These are phyloP conservation scores for Drosophila arizonae DNA, from an alignment of 1,140 invertebrate species.

Conservation along the genomic window DNA sequence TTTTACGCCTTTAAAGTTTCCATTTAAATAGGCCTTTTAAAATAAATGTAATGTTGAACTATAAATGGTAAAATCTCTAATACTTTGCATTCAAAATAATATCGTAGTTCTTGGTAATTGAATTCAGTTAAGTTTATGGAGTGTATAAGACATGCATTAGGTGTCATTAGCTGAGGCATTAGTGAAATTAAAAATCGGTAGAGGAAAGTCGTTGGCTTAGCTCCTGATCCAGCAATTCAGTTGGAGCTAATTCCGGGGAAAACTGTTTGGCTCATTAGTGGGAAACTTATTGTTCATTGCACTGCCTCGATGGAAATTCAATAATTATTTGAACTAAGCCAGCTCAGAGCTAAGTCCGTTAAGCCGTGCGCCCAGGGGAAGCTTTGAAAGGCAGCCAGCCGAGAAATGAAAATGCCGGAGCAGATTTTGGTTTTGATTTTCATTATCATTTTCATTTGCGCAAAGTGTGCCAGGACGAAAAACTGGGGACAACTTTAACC, in stretches of 20 bases:
- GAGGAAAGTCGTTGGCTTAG: not conserved
- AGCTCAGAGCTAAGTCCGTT: not conserved
- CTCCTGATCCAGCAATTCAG: not conserved
- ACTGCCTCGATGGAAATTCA: conserved; percentile 18
- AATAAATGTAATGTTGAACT: no score
- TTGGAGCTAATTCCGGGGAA: conserved; percentile 7
- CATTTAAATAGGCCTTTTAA: no score
- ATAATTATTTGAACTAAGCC: conserved; percentile 27
- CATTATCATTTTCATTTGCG: conserved; percentile 32
- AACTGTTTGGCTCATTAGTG: not conserved
- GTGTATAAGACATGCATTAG: no score
- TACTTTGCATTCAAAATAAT: no score
- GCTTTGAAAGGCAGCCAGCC: conserved; percentile 35
- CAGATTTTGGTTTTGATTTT: conserved; percentile 16
- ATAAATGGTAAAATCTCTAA: no score
- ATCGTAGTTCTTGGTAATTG: no score
- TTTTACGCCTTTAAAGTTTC: no score
- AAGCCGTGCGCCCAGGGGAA: conserved; percentile 24
- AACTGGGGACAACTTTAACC: conserved; percentile 63
- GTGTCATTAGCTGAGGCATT: not conserved
- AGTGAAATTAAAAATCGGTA: not conserved
- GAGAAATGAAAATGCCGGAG: conserved; percentile 40
- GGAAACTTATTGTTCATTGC: not conserved
- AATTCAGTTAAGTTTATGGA: no score
- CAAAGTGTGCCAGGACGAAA: conserved; percentile 24